Conservation (phyloP, 2,888 invertebrate species). For the Myathropa florea region DNA sequence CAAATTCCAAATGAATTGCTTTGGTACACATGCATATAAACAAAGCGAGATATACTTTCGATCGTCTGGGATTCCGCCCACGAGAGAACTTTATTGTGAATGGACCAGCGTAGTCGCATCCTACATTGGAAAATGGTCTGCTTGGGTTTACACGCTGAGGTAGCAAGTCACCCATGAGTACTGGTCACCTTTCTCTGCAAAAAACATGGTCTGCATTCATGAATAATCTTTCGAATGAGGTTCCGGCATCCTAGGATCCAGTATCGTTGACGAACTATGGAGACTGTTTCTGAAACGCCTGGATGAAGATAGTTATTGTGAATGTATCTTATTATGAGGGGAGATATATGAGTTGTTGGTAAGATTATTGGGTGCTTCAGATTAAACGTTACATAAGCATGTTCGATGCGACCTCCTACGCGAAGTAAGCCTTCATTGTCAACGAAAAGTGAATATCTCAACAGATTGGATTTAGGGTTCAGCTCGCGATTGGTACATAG, state of each 20-base stretch:
- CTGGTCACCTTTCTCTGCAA: slow-evolving; percentile 32
- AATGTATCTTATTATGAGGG: slow-evolving; percentile 21
- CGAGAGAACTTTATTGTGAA: slow-evolving; percentile 37
- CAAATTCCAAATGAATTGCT: slow-evolving; percentile 47
- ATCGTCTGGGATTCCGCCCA: not conserved
- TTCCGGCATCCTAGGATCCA: slow-evolving; percentile 53
- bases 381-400: not conserved
- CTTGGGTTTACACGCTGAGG: not conserved
- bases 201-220: slow-evolving; percentile 48
- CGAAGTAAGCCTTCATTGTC: not conserved
- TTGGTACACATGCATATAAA: slow-evolving; percentile 55
- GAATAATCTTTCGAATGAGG: slow-evolving; percentile 34
- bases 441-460: not conserved
- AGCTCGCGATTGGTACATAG: not conserved
- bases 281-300: slow-evolving; percentile 37
- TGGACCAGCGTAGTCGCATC: slow-evolving; percentile 49
- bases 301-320: slow-evolving; percentile 28
- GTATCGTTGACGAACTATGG: slow-evolving; percentile 32
- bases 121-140: slow-evolving; percentile 33
- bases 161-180: slow-evolving; percentile 49
- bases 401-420: not conserved
- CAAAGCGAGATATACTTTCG: slow-evolving; percentile 43
- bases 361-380: not conserved
- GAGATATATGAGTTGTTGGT: not conserved
- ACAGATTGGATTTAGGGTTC: not conserved